Evolutionary conservation across 1,140 invertebrate genomes (phyloP), one percentile per base, ranked within the genome.

Genomic region (Samia ricini): DNA sequence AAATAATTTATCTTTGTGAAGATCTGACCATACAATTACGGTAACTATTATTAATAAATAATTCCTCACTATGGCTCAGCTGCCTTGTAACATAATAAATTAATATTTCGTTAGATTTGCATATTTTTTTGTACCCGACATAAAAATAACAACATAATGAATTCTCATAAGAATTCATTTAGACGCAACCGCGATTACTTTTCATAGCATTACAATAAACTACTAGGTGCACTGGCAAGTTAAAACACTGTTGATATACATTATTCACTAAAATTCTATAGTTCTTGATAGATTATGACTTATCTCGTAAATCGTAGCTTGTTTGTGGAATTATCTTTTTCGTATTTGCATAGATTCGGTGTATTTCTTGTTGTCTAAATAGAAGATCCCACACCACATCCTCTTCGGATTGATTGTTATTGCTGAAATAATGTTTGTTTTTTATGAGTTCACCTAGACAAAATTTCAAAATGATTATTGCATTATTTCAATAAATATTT

Each of bases 51-150:
- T n/a, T 12, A 1, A 42, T 42, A 55, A 3, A 22, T 55, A 55
- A 24, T 24, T 24, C 22, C 52, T 55, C 8, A n/a, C 15, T 42
- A 8, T 42, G 33, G 33, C 33, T 55, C 5, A 55, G 52, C 52
- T 66, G 29, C 52, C n/a, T 61, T 61, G 63, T 54, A 57, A 52
- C 22, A 52, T 21, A 22, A 52, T 21, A 10, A 20, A 52, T 21
- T 20, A 52, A 52, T 21, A 5, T 23, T 51, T 23, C 22, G 7
- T 12, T 7, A 52, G 19, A 52, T 21, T 52, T 20, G n/a, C 3
- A 19, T 50, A 50, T 12, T 52, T 20, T 21, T 21, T 21, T 52
- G 50, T 52, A 52, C 10, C 22, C 8, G 48, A 50, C 48, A 50
- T 50, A n/a, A 19, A 12, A 42, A 42, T 10, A 12, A 10, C 33